A percentile compares a stretch with the other conserved stretches of the same genome.
Conservation (phyloP, 2,797 vertebrate genomes). For the Dromococcyx pavoninus region DNA sequence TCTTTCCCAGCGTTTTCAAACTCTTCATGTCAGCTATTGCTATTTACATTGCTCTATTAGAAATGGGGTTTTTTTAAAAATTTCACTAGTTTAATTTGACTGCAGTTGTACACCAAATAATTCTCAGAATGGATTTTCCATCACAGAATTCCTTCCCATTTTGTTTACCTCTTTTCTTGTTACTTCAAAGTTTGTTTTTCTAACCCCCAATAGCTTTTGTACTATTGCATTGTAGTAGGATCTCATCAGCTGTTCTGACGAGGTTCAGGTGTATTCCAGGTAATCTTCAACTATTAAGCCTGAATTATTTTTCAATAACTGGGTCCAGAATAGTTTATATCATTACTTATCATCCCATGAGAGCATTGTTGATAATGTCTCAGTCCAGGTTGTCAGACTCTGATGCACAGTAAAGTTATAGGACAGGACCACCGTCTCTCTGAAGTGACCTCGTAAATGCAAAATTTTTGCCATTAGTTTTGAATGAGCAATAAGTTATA, state of each 20-base stretch:
- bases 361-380: constrained; percentile 4
- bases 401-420: too few species aligned
- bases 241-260: background rate
- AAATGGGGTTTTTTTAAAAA: background rate
- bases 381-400: background rate
- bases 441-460: background rate
- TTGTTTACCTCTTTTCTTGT: background rate
- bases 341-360: background rate
- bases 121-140: background rate
- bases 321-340: constrained; percentile 32
- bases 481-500: background rate
- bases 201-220: background rate
- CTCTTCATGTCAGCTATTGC: background rate
- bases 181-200: constrained; percentile 21
- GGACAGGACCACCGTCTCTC: background rate
- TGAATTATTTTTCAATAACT: background rate
- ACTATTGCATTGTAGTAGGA: background rate
- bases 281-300: constrained; percentile 12
- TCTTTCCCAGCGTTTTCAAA: constrained; percentile 1
- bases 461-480: background rate
- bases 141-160: background rate
- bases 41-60: background rate
- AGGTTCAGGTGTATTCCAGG: background rate
- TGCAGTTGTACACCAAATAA: background rate
- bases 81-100: background rate